A percentile compares a stretch with the other conserved stretches of the same genome.
phyloP scores from a whole-genome alignment of 2,797 vertebrate species.

The Knipowitschia caucasica region DNA sequence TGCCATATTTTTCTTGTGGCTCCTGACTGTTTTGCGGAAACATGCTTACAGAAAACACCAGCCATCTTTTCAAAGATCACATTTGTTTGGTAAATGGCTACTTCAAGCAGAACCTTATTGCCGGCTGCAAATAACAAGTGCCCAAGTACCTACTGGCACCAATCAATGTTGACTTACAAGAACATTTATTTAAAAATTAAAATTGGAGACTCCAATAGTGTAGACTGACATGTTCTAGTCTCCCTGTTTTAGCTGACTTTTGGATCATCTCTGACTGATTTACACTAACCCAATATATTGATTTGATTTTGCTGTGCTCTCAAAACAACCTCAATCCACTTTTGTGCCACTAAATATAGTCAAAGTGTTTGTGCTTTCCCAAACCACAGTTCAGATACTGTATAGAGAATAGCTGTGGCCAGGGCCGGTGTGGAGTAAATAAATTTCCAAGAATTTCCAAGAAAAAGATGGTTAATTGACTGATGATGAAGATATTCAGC shows the following conservation, averaged over 20 bases:
- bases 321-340: slow-evolving; percentile 33
- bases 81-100: slow-evolving; percentile 54
- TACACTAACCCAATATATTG: slow-evolving; percentile 49
- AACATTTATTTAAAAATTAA: background rate
- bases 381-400: too few species aligned
- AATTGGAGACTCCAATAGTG: background rate
- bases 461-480: too few species aligned
- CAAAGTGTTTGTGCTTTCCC: slow-evolving; percentile 2
- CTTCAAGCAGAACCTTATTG: slow-evolving; percentile 7
- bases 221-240: background rate
- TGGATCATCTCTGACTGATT: slow-evolving; percentile 48
- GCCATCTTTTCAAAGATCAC: slow-evolving; percentile 48
- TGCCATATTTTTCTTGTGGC: too few species aligned
- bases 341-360: slow-evolving; percentile 16
- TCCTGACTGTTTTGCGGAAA: slow-evolving; percentile 55
- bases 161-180: background rate
- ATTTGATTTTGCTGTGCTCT: slow-evolving; percentile 45
- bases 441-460: too few species aligned
- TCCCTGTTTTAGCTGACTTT: slow-evolving; percentile 15
- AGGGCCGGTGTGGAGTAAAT: too few species aligned
- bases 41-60: slow-evolving; percentile 64
- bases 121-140: slow-evolving; percentile 14
- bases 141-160: background rate
- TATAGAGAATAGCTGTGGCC: too few species aligned
- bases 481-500: background rate